Percentiles rank a stretch among this genome's conserved stretches.
phyloP scores from a whole-genome alignment of 64 coral and sea anemone species.

The Cladopsammia gracilis region DNA sequence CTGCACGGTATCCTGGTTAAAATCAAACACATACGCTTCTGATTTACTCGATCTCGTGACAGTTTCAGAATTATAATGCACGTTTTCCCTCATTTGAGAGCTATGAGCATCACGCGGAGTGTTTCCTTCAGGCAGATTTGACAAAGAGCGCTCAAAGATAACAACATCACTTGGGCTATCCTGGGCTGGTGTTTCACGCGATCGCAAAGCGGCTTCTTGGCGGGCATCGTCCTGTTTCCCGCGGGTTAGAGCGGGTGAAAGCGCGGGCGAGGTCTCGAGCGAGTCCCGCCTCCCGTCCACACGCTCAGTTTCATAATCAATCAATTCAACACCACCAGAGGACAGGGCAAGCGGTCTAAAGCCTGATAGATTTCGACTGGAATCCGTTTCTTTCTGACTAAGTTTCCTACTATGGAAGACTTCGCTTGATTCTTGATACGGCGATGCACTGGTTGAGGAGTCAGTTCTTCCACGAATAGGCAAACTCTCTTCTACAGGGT shows the following conservation, averaged over 20 bases:
- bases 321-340: neutral
- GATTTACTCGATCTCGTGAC: neutral
- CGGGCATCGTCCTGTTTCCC: constrained; percentile 31
- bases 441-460: neutral
- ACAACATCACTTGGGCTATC: constrained; percentile 36
- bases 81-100: neutral
- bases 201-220: neutral
- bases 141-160: constrained; percentile 29
- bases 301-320: neutral
- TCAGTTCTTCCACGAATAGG: neutral
- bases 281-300: constrained; percentile 26
- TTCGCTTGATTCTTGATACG: neutral
- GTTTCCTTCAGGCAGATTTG: neutral
- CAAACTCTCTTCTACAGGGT: neutral
- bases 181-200: neutral
- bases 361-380: neutral
- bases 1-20: constrained; percentile 2
- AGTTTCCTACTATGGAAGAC: neutral
- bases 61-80: neutral
- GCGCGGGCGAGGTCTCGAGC: constrained; percentile 17
- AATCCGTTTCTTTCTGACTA: neutral
- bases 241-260: constrained; percentile 3
- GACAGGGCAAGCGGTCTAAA: neutral
- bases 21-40: constrained; percentile 30
- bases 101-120: neutral